Evolutionary conservation across 53 echinoderm and acorn worm genomes (phyloP), one percentile per base, ranked within the genome.

Genomic region (Holothuria scabra): DNA sequence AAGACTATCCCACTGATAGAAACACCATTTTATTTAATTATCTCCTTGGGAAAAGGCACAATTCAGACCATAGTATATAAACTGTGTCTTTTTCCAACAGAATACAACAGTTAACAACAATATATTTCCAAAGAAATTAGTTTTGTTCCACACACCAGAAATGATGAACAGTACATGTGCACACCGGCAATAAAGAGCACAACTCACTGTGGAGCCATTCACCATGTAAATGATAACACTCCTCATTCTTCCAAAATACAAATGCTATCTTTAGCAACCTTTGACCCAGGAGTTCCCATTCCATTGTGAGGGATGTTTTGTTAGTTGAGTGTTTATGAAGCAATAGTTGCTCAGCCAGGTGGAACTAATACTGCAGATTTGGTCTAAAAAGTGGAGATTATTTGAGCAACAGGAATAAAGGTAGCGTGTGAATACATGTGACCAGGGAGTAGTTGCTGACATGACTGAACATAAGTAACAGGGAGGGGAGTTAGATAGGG

Each of bases 201-300:
- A 41, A 8, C 41, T 41, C 2, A 41, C 41, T 41, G 0, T 41
- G 7, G 0, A 8, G 7, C 8, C 41, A 4, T 8, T 41, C 41
- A 41, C 41, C 41, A 41, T 41, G 41, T 41, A 6, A 41, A 41
- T 41, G 41, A 41, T 10, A 0, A 41, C 30, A 38, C 35, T 69
- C 23, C 26, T 69, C 23, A 69, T 22, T 44, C 37, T 21, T 34
- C 35, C 34, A 69, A 28, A 65, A 35, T 12, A 69, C 9, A 18
- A 16, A 18, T 44, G 44, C 37, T 22, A 12, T 35, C 44, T 18
- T 22, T 8, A 38, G 62, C 28, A 44, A 69, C 35, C 69, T 69
- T 69, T 69, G 69, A 69, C 69, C 16, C n/a, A 23, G 69, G 11
- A 69, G 69, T 38, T 69, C 69, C 44, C 69, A 69, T 69, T 69